These are phyloP conservation scores for Stenoptilia bipunctidactyla DNA, from an alignment of 2,888 invertebrate species.

Conservation along the genomic window DNA sequence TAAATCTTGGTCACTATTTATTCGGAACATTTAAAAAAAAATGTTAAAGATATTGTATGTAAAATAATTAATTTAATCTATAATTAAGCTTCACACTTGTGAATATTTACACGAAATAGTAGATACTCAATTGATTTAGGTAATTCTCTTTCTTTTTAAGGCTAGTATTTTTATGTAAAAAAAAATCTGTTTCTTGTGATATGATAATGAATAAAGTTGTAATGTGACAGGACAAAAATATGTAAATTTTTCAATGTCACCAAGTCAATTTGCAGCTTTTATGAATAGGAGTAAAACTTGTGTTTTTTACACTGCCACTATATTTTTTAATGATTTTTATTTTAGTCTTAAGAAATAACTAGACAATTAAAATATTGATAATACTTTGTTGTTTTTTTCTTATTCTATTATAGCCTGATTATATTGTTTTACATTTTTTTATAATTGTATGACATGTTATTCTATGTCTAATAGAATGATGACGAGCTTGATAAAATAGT, in stretches of 20 bases:
- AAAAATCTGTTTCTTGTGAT: slow-evolving; percentile 16
- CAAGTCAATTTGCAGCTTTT: slow-evolving; percentile 32
- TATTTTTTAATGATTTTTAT: slow-evolving; percentile 27
- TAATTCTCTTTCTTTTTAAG: slow-evolving; percentile 6
- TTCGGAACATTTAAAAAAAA: too few relatives aligned
- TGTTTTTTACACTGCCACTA: slow-evolving; percentile 60
- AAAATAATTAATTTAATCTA: too few relatives aligned
- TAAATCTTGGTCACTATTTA: too few relatives aligned
- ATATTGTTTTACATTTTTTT: too few relatives aligned
- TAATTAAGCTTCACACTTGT: background rate
- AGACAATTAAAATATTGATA: slow-evolving; percentile 1
- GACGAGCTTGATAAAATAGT: too few relatives aligned
- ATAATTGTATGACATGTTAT: too few relatives aligned
- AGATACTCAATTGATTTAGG: slow-evolving; percentile 32
- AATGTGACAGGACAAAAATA: slow-evolving; percentile 1
- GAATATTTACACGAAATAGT: slow-evolving; percentile 18
- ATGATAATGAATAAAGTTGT: background rate
- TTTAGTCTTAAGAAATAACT: slow-evolving; percentile 16
- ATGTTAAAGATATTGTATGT: too few relatives aligned
- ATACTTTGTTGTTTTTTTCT: background rate
- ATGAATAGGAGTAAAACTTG: slow-evolving; percentile 34
- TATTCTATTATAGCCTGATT: background rate
- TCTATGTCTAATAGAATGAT: too few relatives aligned
- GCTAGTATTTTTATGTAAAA: slow-evolving; percentile 13
- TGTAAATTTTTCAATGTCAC: slow-evolving; percentile 20